These are phyloP conservation scores for Aphodius granarius DNA, from an alignment of 2,888 invertebrate genomes.

Conservation along the genomic window DNA sequence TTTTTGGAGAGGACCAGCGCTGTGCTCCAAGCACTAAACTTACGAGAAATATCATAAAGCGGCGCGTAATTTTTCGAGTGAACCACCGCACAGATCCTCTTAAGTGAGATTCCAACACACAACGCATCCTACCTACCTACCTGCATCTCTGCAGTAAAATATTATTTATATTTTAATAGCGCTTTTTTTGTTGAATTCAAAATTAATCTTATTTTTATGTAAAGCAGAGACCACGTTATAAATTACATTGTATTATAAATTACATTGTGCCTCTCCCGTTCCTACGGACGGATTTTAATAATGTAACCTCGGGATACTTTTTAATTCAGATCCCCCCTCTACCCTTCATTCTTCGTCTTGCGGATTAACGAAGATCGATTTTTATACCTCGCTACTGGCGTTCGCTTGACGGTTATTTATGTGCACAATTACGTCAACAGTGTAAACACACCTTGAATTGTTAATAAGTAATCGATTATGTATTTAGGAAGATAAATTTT, in stretches of 20 bases:
- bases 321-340: background rate
- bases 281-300: background rate
- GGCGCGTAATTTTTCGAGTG: slow-evolving; percentile 21
- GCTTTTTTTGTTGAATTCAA: slow-evolving; percentile 14
- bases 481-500: background rate
- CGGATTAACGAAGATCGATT: background rate
- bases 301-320: background rate
- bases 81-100: background rate
- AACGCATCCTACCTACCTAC: slow-evolving; percentile 6
- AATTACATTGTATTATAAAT: background rate
- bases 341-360: background rate
- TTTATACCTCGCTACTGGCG: background rate
- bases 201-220: slow-evolving; percentile 30
- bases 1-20: slow-evolving; percentile 35
- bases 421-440: background rate
- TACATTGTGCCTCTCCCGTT: background rate
- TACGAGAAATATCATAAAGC: slow-evolving; percentile 24
- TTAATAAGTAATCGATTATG: slow-evolving; percentile 33
- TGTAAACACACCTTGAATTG: background rate
- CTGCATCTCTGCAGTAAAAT: slow-evolving; percentile 7
- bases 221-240: slow-evolving; percentile 18
- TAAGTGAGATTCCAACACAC: slow-evolving; percentile 3
- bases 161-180: slow-evolving; percentile 28
- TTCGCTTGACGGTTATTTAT: background rate
- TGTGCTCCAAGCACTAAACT: slow-evolving; percentile 24